Evolutionary conservation across 35 echinoderm and acorn worm species (phyloP).

Genomic region (Acanthaster planci): DNA sequence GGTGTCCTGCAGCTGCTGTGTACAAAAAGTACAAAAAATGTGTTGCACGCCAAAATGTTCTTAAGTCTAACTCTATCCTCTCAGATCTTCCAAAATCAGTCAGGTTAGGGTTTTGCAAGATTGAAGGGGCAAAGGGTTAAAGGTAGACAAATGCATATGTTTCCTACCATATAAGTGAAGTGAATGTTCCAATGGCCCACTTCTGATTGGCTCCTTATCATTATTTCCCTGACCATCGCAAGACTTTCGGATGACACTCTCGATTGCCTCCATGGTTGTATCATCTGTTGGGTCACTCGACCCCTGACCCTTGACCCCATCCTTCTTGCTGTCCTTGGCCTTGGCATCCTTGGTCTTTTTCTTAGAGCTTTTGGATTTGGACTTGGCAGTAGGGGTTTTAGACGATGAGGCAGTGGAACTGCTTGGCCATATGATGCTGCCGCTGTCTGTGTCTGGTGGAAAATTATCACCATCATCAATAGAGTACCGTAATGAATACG

Average conservation of each 20-base stretch:
- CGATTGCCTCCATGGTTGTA: slow-evolving; percentile 24
- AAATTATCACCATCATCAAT: background rate
- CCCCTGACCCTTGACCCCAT: slow-evolving; percentile 8
- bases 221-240: slow-evolving; percentile 4
- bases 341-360: slow-evolving; percentile 64
- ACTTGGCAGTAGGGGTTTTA: slow-evolving; percentile 33
- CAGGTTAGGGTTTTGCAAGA: no score
- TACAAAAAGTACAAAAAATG: no score
- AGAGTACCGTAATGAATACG: no score
- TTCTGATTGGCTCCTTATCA: background rate
- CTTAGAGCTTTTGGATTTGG: slow-evolving; percentile 40
- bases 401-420: slow-evolving; percentile 1
- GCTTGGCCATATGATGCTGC: slow-evolving; percentile 67
- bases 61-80: no score
- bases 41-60: no score
- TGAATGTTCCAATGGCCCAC: background rate
- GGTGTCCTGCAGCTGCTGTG: no score
- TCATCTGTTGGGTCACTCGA: background rate
- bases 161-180: slow-evolving; percentile 53
- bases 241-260: slow-evolving; percentile 10
- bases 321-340: slow-evolving; percentile 28
- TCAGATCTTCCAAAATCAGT: no score
- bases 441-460: slow-evolving; percentile 47
- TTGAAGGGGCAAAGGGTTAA: no score
- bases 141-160: no score